Evolutionary conservation across 2,888 invertebrate genomes (phyloP).

Genomic region (Pristionchus mayeri): DNA sequence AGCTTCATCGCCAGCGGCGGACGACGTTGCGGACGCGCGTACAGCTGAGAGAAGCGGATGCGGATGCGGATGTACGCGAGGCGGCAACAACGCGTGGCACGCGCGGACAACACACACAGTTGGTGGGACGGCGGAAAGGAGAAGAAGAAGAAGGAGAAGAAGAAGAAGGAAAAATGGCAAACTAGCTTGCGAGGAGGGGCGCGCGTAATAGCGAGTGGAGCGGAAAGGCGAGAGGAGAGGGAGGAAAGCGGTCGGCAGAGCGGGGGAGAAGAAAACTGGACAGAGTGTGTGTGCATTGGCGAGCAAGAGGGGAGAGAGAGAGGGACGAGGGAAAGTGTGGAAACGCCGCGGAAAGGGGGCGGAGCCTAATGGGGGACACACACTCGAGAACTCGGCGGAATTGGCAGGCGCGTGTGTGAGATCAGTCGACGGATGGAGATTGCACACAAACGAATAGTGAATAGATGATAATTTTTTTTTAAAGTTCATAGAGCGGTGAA

Average conservation of each 20-base stretch:
- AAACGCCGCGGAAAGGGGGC: slow-evolving; percentile 14
- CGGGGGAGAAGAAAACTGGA: neutral
- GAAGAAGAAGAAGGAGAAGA: neutral
- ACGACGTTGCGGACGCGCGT: neutral
- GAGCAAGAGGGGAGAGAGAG: too few relatives aligned
- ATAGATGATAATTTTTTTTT: too few relatives aligned
- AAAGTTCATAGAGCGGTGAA: too few relatives aligned
- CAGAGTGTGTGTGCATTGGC: too few relatives aligned
- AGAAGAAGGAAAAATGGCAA: slow-evolving; percentile 33
- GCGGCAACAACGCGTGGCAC: neutral
- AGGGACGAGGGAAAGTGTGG: neutral
- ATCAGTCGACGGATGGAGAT: too few relatives aligned
- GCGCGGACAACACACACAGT: neutral
- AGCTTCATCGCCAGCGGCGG: neutral
- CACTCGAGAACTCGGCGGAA: neutral
- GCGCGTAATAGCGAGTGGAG: slow-evolving; percentile 44
- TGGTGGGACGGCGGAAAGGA: too few relatives aligned
- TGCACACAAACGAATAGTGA: too few relatives aligned
- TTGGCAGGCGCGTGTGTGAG: too few relatives aligned
- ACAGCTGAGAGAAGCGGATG: neutral
- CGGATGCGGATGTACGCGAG: neutral
- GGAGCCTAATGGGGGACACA: neutral
- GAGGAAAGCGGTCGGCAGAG: neutral
- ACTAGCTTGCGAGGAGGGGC: slow-evolving; percentile 34
- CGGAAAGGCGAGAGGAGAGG: neutral